Percentiles rank a stretch among this genome's conserved stretches.
Conservation (phyloP, 1,140 invertebrate species). For the Caenorhabditis remanei region DNA sequence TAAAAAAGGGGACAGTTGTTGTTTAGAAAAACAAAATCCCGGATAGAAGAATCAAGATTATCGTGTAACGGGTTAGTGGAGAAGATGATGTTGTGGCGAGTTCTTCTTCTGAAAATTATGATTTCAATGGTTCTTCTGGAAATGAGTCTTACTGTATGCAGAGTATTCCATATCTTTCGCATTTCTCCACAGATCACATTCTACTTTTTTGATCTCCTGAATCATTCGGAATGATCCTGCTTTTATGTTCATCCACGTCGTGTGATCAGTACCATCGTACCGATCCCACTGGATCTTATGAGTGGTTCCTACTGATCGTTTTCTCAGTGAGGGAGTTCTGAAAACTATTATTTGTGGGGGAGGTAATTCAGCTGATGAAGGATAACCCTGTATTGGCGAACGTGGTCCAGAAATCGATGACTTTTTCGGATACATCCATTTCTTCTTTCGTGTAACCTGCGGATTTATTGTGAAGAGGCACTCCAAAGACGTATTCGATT, state of each 20-base stretch:
- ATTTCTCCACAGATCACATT: constrained; percentile 73
- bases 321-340: constrained; percentile 59
- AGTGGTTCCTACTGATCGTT: constrained; percentile 62
- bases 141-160: constrained; percentile 70
- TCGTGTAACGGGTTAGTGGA: background rate
- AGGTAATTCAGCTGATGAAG: background rate
- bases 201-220: constrained; percentile 68
- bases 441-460: constrained; percentile 67
- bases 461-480: constrained; percentile 75
- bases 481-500: constrained; percentile 76
- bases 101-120: constrained; percentile 29
- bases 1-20: background rate
- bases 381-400: constrained; percentile 59
- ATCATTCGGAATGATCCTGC: constrained; percentile 72
- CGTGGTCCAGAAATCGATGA: constrained; percentile 74
- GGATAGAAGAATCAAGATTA: background rate
- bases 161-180: constrained; percentile 75
- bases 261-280: constrained; percentile 71
- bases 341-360: background rate
- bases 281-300: constrained; percentile 71
- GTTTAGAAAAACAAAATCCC: background rate
- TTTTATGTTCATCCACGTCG: constrained; percentile 75
- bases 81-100: constrained; percentile 31
- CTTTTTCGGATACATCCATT: constrained; percentile 69
- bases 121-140: background rate